phyloP scores from a whole-genome alignment of 1,140 invertebrate species.

The Triops cancriformis region DNA sequence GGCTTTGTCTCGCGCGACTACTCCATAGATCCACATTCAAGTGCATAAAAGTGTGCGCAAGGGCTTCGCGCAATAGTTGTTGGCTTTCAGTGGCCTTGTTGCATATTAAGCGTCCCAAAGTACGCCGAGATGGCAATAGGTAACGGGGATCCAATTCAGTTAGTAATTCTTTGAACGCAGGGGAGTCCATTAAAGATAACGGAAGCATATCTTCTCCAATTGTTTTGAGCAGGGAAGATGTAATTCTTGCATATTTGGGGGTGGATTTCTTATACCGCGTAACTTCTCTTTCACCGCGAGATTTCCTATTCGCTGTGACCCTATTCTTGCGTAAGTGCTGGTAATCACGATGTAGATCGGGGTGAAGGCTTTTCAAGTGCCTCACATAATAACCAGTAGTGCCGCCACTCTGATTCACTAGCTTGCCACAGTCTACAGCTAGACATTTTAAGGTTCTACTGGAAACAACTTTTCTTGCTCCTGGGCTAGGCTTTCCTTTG shows the following conservation, averaged over 20 bases:
- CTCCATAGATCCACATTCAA: constrained; percentile 14
- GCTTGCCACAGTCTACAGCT: neutral
- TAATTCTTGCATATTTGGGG: neutral
- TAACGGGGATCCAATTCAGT: neutral
- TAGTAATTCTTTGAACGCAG: neutral
- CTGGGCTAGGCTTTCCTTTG: neutral
- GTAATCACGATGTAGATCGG: neutral
- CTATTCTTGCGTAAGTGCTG: neutral
- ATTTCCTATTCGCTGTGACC: neutral
- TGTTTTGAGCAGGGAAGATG: neutral
- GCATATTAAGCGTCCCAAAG: neutral
- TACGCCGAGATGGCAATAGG: neutral
- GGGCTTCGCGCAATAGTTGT: neutral
- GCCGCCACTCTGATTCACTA: neutral
- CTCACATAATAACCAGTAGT: neutral
- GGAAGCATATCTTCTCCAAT: neutral
- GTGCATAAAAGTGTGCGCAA: neutral
- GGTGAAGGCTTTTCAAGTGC: neutral
- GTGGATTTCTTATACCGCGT: neutral
- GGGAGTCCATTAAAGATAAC: neutral
- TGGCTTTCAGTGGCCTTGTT: neutral
- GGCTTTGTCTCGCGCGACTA: constrained; percentile 15
- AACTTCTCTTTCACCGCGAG: neutral
- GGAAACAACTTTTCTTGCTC: neutral
- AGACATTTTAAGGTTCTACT: neutral